Conservation (phyloP, 2,888 invertebrate species). For the Eupeodes latifasciatus region DNA sequence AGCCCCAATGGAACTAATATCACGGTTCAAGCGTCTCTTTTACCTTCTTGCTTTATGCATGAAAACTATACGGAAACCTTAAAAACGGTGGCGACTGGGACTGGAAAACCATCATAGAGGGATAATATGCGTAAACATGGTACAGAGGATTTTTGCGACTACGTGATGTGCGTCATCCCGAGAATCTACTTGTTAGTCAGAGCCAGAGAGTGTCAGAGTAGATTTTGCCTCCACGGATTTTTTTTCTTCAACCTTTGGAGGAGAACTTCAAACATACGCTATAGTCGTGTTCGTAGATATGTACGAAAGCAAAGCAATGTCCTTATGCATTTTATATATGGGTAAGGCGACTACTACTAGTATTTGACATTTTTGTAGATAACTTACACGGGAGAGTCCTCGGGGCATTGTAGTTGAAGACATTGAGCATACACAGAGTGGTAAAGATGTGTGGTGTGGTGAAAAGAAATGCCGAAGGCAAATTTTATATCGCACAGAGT, state of each 20-base stretch:
- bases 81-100: too few relatives aligned
- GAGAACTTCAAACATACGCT: background rate
- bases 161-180: slow-evolving; percentile 16
- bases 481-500: background rate
- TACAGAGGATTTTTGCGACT: background rate
- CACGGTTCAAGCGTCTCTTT: too few relatives aligned
- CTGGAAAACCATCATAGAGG: background rate
- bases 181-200: background rate
- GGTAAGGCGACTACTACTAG: slow-evolving; percentile 55
- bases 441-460: background rate
- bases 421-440: slow-evolving; percentile 3
- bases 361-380: slow-evolving; percentile 14
- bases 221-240: slow-evolving; percentile 10
- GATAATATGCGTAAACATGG: slow-evolving; percentile 7
- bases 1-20: too few relatives aligned
- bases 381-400: slow-evolving; percentile 17
- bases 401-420: slow-evolving; percentile 37
- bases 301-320: slow-evolving; percentile 49
- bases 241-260: slow-evolving; percentile 6
- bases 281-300: background rate
- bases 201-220: background rate
- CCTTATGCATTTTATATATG: slow-evolving; percentile 55
- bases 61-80: background rate
- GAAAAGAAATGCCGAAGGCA: slow-evolving; percentile 24
- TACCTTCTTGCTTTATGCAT: background rate